Percentiles rank a stretch among this genome's conserved stretches.
These are phyloP conservation scores for Siphamia tubifer DNA, from an alignment of 2,113 vertebrate genomes.

Conservation along the genomic window DNA sequence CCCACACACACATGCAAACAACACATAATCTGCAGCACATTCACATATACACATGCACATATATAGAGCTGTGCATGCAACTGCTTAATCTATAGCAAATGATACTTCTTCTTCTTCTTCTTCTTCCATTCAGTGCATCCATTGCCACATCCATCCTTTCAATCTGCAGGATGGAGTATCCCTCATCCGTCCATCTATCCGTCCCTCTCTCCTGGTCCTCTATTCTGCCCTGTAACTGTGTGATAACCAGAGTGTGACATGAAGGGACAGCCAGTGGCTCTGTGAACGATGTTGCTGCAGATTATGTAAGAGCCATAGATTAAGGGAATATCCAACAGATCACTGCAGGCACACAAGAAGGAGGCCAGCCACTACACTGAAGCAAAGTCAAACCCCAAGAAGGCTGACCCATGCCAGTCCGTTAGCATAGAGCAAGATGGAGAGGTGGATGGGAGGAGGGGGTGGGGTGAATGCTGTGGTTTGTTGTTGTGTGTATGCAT, in stretches of 20 bases:
- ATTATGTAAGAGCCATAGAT: conserved; percentile 78
- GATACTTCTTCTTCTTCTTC: not conserved
- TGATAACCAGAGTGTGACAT: conserved; percentile 72
- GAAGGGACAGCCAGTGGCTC: conserved; percentile 74
- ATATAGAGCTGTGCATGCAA: not conserved
- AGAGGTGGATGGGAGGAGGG: conserved; percentile 14
- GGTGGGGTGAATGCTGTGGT: conserved; percentile 7
- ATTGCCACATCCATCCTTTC: too few species aligned
- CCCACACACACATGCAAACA: not conserved
- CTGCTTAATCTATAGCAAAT: conserved; percentile 24
- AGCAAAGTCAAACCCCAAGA: conserved; percentile 23
- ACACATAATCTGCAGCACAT: conserved; percentile 23
- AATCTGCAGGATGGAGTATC: conserved; percentile 8
- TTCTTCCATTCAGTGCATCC: conserved; percentile 4
- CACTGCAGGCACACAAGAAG: conserved; percentile 59
- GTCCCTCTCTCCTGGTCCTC: conserved; percentile 48
- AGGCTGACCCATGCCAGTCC: conserved; percentile 32
- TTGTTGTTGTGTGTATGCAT: conserved; percentile 20
- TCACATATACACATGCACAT: not conserved
- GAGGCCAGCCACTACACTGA: conserved; percentile 52
- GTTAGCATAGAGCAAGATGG: conserved; percentile 23
- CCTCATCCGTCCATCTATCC: conserved; percentile 32
- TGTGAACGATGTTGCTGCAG: conserved; percentile 58
- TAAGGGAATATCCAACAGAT: conserved; percentile 75
- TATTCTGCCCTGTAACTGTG: conserved; percentile 48